These are phyloP conservation scores for Trematocara variabile DNA, from an alignment of 2,113 vertebrate species.

Conservation along the genomic window DNA sequence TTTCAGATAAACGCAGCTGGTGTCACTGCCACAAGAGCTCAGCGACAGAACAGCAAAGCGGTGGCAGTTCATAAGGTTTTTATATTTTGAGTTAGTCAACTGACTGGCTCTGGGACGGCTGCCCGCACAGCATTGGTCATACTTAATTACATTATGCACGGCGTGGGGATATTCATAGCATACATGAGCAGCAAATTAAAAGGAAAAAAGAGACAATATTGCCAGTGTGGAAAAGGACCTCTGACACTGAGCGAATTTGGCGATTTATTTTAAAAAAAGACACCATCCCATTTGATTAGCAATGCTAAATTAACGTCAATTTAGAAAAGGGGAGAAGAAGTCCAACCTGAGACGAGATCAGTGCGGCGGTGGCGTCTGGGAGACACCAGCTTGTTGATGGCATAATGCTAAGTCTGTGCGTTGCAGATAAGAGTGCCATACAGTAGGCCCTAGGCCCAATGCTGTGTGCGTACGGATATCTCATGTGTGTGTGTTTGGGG, in stretches of 20 bases:
- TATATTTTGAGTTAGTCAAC: constrained; percentile 75
- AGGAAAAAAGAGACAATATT: constrained; percentile 55
- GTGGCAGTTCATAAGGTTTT: constrained; percentile 73
- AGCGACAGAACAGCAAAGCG: neutral
- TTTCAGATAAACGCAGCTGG: neutral
- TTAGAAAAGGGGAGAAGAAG: constrained; percentile 33
- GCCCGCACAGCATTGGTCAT: constrained; percentile 77
- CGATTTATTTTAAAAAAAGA: constrained; percentile 59
- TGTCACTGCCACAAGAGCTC: neutral
- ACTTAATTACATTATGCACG: constrained; percentile 79
- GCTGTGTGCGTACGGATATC: neutral
- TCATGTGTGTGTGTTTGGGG: constrained; percentile 8
- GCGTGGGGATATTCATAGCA: constrained; percentile 56
- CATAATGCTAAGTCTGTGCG: constrained; percentile 62
- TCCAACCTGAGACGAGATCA: constrained; percentile 60
- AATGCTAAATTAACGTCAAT: constrained; percentile 68
- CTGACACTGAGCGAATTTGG: constrained; percentile 64
- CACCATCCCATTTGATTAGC: constrained; percentile 72
- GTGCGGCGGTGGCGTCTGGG: constrained; percentile 15
- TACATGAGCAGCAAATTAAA: constrained; percentile 55
- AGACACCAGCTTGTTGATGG: constrained; percentile 59
- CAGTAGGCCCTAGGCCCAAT: constrained; percentile 51
- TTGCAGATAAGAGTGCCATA: constrained; percentile 68
- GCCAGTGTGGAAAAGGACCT: constrained; percentile 67
- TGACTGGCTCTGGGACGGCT: constrained; percentile 72